Percentiles rank a stretch among this genome's conserved stretches.
phyloP scores from a whole-genome alignment of 92 coral and sea anemone genomes.

The Siderastrea siderea region DNA sequence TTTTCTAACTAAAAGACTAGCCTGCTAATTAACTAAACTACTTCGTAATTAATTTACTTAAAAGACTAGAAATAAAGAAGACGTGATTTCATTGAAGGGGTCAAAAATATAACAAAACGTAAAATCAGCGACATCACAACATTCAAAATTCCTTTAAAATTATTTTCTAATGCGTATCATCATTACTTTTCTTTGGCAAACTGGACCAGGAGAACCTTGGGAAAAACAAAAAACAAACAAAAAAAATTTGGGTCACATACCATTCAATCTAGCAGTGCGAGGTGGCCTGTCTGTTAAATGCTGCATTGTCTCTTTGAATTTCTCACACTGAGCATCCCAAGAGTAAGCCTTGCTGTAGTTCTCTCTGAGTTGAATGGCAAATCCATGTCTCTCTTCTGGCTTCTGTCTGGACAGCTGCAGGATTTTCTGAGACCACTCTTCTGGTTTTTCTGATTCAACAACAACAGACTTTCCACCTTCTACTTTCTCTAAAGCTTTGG shows the following conservation, averaged over 20 bases:
- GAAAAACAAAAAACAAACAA: no score
- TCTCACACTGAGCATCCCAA: background rate
- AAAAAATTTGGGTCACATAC: background rate
- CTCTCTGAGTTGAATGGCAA: background rate
- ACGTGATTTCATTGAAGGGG: no score
- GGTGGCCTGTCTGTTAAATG: background rate
- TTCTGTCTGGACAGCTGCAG: background rate
- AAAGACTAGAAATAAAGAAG: no score
- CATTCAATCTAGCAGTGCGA: background rate
- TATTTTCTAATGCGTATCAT: background rate
- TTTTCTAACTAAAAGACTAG: no score
- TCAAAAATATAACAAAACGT: no score
- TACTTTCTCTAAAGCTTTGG: constrained; percentile 8
- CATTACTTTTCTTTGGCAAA: background rate
- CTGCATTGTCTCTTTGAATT: constrained; percentile 7
- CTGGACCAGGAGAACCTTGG: no score
- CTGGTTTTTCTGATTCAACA: background rate
- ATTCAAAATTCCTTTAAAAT: no score
- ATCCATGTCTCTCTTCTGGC: constrained; percentile 4
- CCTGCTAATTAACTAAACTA: no score
- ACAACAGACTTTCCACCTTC: background rate
- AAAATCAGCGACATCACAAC: no score
- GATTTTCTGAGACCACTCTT: constrained; percentile 2
- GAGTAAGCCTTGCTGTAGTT: background rate
- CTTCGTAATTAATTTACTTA: no score